Percentiles rank a stretch among this genome's conserved stretches.
Evolutionary conservation across 2,797 vertebrate genomes (phyloP).

Genomic region (Valencia hispanica): DNA sequence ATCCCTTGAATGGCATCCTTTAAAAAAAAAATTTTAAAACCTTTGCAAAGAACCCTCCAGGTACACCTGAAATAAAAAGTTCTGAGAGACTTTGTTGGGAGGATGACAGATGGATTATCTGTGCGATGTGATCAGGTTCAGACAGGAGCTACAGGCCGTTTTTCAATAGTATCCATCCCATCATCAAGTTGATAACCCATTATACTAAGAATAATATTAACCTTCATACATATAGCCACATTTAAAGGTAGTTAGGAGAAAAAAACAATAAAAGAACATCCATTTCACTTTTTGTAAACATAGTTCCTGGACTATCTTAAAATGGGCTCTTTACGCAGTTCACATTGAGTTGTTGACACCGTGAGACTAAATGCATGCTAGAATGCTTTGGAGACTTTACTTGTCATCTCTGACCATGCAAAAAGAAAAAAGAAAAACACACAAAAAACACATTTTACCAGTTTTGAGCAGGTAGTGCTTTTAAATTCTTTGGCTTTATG

Average conservation of each 20-base stretch:
- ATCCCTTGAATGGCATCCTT: background rate
- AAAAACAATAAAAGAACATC: background rate
- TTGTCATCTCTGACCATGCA: background rate
- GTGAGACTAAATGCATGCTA: background rate
- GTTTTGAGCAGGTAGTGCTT: background rate
- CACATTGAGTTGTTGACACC: background rate
- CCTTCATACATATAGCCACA: background rate
- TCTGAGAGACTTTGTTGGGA: background rate
- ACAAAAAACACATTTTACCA: background rate
- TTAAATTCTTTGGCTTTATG: background rate
- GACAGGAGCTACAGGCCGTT: background rate
- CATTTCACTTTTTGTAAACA: background rate
- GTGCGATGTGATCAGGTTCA: background rate
- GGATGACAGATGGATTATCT: background rate
- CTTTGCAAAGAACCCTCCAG: background rate
- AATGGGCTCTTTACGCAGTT: background rate
- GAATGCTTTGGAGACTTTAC: background rate
- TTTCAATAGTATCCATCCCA: background rate
- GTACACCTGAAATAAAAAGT: background rate
- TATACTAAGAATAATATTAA: background rate
- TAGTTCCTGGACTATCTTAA: background rate
- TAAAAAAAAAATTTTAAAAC: too few relatives aligned
- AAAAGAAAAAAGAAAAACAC: too few relatives aligned
- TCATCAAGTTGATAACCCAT: background rate
- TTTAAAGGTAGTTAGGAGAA: background rate